Evolutionary conservation across 2,888 invertebrate species (phyloP), one percentile per base, ranked within the genome.

Genomic region (Rhagonycha lutea): DNA sequence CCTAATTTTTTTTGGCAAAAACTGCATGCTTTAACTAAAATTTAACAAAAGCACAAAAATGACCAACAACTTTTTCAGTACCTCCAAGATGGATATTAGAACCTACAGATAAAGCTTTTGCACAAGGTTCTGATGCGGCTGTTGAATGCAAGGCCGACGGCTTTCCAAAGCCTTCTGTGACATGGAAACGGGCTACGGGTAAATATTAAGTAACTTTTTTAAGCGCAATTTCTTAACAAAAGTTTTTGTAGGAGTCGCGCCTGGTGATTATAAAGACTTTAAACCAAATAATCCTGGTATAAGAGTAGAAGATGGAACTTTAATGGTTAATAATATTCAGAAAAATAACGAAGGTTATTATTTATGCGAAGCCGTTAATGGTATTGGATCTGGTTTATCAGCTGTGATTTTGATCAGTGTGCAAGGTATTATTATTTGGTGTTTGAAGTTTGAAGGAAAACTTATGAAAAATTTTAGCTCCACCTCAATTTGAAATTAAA

Each of bases 181-280:
- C 96, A 82, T 97, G 97, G 97, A 97, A 97, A 90, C 94, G 95
- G 92, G 97, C 97, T 86, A 95, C 96, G 90, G 97, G 97, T 96
- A 78, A 63, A 14, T 4, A 18, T 68, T 2, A 63, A n/a, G 68
- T 18, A 26, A 24, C 61, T 26, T n/a, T 67, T 61, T 32, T 26
- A 7, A 7, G 4, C 3, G 5, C 7, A 26, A 3, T 4, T 4
- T 26, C 7, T 26, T 3, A 26, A 4, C 4, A n/a, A n/a, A 32
- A 32, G 1, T 32, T 32, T 18, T 87, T 87, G 68, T 81, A 96
- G 96, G 96, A 81, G 95, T 95, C 84, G 94, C 94, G 81, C 96
- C 97, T 82, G 96, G 96, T 85, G 96, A 97, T 91, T 97, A 97
- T 88, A 95, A 96, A 89, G 97, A 97, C 86, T 92, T 97, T 85